phyloP scores from a whole-genome alignment of 2,888 invertebrate genomes.

The Caenorhabditis sp. region DNA sequence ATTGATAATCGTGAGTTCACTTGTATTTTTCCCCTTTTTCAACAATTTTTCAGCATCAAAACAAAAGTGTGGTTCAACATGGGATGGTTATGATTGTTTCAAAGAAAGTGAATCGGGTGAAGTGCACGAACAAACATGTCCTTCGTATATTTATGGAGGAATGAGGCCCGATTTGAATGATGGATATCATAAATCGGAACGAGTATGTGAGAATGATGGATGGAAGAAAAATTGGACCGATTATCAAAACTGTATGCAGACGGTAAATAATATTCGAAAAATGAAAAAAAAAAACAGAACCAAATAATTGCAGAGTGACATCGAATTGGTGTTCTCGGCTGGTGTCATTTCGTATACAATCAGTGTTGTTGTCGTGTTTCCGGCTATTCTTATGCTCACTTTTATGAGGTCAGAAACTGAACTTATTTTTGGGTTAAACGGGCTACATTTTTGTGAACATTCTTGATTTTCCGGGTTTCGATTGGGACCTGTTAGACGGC shows the following conservation, averaged over 20 bases:
- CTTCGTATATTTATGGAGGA: conserved; percentile 59
- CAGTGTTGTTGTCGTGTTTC: conserved; percentile 60
- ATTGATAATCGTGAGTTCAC: conserved; percentile 30
- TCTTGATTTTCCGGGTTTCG: too few species aligned
- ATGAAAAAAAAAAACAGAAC: conserved; percentile 5
- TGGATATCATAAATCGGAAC: conserved; percentile 1
- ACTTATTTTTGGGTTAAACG: too few species aligned
- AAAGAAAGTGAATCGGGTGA: conserved; percentile 42
- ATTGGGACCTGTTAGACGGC: too few species aligned
- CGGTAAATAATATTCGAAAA: not conserved
- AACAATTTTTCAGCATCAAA: not conserved
- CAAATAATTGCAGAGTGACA: conserved; percentile 15
- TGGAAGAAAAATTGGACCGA: conserved; percentile 43
- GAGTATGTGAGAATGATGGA: conserved; percentile 17
- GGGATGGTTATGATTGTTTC: conserved; percentile 71
- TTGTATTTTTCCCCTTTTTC: too few species aligned
- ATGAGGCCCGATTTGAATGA: conserved; percentile 6
- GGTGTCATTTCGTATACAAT: conserved; percentile 59
- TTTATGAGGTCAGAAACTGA: conserved; percentile 37
- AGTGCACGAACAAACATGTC: conserved; percentile 45
- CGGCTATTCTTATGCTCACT: conserved; percentile 58
- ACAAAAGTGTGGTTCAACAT: conserved; percentile 63
- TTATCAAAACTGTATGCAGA: conserved; percentile 46
- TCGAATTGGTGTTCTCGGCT: conserved; percentile 42
- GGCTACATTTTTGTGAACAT: conserved; percentile 6